These are phyloP conservation scores for Notodonta dromedarius DNA, from an alignment of 2,888 invertebrate species.

Conservation along the genomic window DNA sequence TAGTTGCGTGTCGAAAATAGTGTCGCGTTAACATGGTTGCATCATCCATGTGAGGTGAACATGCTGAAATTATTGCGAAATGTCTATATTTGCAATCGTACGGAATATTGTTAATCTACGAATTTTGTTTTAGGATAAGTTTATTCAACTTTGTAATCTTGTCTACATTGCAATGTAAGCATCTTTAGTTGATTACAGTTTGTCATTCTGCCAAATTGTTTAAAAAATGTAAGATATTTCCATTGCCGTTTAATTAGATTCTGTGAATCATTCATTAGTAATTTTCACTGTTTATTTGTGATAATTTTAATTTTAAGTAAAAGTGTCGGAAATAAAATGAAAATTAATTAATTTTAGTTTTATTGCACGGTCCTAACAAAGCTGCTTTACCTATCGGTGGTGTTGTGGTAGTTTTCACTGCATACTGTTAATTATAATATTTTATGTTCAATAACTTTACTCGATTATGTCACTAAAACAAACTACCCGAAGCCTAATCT, in stretches of 20 bases:
- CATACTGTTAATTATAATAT: too few relatives aligned
- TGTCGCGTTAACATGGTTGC: slow-evolving; percentile 24
- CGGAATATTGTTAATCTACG: slow-evolving; percentile 32
- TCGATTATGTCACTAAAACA: too few relatives aligned
- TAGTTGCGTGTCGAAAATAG: slow-evolving; percentile 24
- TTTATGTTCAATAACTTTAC: too few relatives aligned
- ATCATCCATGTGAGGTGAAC: slow-evolving; percentile 28
- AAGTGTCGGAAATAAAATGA: slow-evolving; percentile 68
- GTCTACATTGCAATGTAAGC: slow-evolving; percentile 42
- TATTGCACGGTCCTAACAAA: slow-evolving; percentile 17
- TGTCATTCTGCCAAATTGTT: slow-evolving; percentile 54
- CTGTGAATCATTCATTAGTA: slow-evolving; percentile 79
- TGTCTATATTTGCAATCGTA: slow-evolving; percentile 33
- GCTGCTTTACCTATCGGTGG: too few relatives aligned
- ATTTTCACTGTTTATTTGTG: slow-evolving; percentile 81
- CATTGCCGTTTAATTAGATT: slow-evolving; percentile 71
- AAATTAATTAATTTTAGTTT: slow-evolving; percentile 33
- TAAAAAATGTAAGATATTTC: slow-evolving; percentile 51
- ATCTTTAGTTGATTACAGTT: slow-evolving; percentile 50
- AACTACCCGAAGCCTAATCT: too few relatives aligned
- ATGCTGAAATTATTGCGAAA: slow-evolving; percentile 42
- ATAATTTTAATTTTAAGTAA: slow-evolving; percentile 71
- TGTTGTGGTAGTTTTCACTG: too few relatives aligned
- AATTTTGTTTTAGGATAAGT: slow-evolving; percentile 30
- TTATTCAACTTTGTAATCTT: slow-evolving; percentile 35